Base-by-base conservation (phyloP, 2,888 invertebrate species). In the Netelia melanura region DNA sequence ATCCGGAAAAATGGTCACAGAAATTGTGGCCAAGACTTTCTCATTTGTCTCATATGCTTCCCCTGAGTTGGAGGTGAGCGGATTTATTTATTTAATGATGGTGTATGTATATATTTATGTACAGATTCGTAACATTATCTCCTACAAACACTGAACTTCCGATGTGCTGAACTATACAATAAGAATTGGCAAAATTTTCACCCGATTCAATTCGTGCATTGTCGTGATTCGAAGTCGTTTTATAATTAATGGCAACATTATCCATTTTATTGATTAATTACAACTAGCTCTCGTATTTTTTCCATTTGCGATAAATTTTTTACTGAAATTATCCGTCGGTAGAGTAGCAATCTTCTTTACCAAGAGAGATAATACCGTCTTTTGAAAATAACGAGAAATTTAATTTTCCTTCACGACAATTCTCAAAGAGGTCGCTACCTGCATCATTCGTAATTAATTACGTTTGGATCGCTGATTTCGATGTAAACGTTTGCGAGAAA, bases 1-100 rank as follows among this genome's bases (percentile, higher is more conserved):
- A 96, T 94, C 96, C 97, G 0, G 95, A 97, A 90, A 96, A 96
- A 92, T 96, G 97, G 92, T 96, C 95, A 88, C 97, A 97, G 91
- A 94, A 95, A 87, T 94, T 96, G 56, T 94, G 95, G 85, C 96
- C 97, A 9, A 95, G 96, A 86, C 93, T 97, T 10, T 95, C 94
- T 88, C 97, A 97, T 94, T 94, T 97, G 76, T 95, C 96, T 89
- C 95, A 96, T 25, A 94, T 98, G 91, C 93, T 98, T 90, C 96
- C 97, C 5, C 92, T 98, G 70, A 95, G 96, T 76, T 94, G 96
- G 90, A 96, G 98, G 98, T 97, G 89, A 87, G 88, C 56, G 21
- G 17, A 25, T 54, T 52, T n/a, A 76, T 23, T 23, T 56, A 30
- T 44, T 30, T 23, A 8, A 30, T 48, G 9, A 2, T 14, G 44